Evolutionary conservation across 2,888 invertebrate species (phyloP), one percentile per base, ranked within the genome.

Genomic region (Carabus problematicus): DNA sequence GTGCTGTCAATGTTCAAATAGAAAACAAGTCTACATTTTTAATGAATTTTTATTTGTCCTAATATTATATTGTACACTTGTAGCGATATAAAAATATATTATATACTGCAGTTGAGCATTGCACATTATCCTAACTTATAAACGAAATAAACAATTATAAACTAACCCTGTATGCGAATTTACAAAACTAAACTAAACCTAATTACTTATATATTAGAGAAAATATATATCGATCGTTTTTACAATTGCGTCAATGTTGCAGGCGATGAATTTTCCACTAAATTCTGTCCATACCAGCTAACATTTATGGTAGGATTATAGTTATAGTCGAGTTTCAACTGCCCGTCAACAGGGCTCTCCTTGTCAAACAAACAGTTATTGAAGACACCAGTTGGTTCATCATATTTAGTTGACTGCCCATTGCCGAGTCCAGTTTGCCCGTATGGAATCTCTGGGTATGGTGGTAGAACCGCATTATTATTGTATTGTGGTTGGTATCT

Each of bases 251-350:
- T 72, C 47, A 72, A 71, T 49, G 64, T 66, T 9, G 71, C 41
- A 14, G 56, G 41, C 40, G 64, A 16, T n/a, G 68, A 39, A 60
- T 45, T 54, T 39, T 70, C 64, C 16, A 55, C 42, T 8, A 55
- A 8, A 58, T 40, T 69, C 16, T 71, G 71, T 54, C 72, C 72
- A 67, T 73, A 71, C 75, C 74, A 75, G 8, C 73, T 73, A 7
- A 74, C 72, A 71, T 74, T 74, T 18, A 73, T 72, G 18, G 70
- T 71, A 9, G 73, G 72, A 71, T 71, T 71, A 40, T 64, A 71
- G 52, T 73, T 73, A 40, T 61, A 67, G 42, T 71, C 72, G 39
- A 68, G 39, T 12, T 68, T 72, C 42, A 70, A 63, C 6, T 64
- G 68, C 16, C 70, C 63, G 1, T 61, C 58, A 47, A 66, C 62